Conservation (phyloP, 92 coral and sea anemone genomes). For the Bergia sp. region DNA sequence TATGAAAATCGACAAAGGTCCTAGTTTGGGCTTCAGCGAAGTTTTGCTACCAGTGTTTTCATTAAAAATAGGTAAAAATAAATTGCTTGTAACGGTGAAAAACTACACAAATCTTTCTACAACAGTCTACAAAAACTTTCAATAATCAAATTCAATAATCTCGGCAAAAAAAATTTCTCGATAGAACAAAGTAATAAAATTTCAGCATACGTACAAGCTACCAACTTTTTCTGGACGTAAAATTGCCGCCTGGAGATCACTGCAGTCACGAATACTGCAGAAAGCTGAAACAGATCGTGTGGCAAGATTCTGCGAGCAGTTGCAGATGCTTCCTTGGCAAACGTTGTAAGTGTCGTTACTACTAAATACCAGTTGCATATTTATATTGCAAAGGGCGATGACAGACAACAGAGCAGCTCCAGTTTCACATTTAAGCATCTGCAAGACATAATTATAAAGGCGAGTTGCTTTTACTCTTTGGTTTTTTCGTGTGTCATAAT, state of each 20-base stretch:
- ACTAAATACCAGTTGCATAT: background rate
- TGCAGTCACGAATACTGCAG: slow-evolving; percentile 2
- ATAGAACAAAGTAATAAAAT: too few relatives aligned
- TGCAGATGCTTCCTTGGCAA: background rate
- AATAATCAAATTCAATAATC: too few relatives aligned
- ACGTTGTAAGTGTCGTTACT: background rate
- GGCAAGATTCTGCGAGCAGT: background rate
- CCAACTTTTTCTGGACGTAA: background rate
- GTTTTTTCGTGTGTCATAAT: too few relatives aligned
- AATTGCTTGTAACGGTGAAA: too few relatives aligned
- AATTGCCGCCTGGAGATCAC: background rate
- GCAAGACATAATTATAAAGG: background rate
- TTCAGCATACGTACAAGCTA: background rate
- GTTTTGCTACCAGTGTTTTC: too few relatives aligned
- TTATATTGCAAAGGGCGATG: background rate
- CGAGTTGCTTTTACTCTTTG: background rate
- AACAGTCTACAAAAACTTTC: too few relatives aligned
- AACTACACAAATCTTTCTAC: too few relatives aligned
- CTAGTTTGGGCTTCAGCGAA: too few relatives aligned
- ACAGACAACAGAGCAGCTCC: background rate
- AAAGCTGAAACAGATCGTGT: background rate
- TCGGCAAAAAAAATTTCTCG: too few relatives aligned
- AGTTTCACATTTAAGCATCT: background rate
- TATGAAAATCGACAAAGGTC: too few relatives aligned
- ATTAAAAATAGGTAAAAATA: too few relatives aligned